These are phyloP conservation scores for Lysandra coridon DNA, from an alignment of 2,888 invertebrate genomes.

Conservation along the genomic window DNA sequence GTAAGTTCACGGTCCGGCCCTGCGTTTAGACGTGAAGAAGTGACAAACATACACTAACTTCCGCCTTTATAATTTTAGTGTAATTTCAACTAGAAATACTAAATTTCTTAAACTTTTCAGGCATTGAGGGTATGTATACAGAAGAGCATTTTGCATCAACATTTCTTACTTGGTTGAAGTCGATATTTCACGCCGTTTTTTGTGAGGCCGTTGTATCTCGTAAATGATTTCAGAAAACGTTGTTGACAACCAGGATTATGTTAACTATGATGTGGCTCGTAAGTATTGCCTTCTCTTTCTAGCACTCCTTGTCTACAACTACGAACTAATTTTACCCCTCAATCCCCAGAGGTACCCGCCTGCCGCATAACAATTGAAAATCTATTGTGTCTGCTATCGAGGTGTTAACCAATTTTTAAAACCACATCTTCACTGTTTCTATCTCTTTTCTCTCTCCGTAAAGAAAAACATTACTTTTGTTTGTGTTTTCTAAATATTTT, in stretches of 20 bases:
- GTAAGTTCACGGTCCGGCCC: too few relatives aligned
- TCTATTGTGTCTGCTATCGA: too few relatives aligned
- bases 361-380: too few relatives aligned
- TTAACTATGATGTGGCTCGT: not conserved
- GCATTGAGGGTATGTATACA: not conserved
- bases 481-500: not conserved
- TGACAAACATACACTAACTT: too few relatives aligned
- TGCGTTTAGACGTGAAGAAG: too few relatives aligned
- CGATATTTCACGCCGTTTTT: not conserved
- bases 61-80: not conserved
- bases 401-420: too few relatives aligned
- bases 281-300: not conserved
- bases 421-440: too few relatives aligned
- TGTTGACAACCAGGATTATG: constrained; percentile 10
- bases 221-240: not conserved
- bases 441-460: too few relatives aligned
- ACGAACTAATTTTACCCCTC: too few relatives aligned
- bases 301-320: not conserved
- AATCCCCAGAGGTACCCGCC: too few relatives aligned
- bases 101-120: not conserved
- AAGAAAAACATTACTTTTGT: not conserved
- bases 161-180: not conserved
- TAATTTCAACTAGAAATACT: not conserved
- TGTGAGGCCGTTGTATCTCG: not conserved
- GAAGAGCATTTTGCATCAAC: not conserved